A percentile compares a stretch with the other conserved stretches of the same genome.
phyloP scores from a whole-genome alignment of 2,113 vertebrate species.

The Suricata suricatta region DNA sequence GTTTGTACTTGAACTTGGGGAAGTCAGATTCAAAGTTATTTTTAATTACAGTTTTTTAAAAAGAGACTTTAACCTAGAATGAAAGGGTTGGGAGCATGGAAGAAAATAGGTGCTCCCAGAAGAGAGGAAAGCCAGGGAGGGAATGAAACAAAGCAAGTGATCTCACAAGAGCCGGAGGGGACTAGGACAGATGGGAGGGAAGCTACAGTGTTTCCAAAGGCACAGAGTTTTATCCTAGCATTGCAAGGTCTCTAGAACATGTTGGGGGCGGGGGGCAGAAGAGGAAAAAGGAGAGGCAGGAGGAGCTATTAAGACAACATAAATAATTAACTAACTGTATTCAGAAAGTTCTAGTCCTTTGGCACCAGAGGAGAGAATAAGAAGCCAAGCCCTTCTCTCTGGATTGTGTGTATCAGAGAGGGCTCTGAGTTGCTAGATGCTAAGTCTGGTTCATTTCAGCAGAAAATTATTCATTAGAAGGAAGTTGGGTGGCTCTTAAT shows the following conservation, averaged over 20 bases:
- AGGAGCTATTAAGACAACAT: background rate
- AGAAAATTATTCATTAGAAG: background rate
- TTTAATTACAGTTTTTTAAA: constrained; percentile 59
- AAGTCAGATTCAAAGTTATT: constrained; percentile 65
- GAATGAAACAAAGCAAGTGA: background rate
- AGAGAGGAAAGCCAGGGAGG: background rate
- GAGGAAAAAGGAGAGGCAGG: background rate
- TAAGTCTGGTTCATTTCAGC: background rate
- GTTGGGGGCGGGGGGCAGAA: background rate
- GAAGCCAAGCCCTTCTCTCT: background rate
- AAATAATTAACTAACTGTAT: background rate
- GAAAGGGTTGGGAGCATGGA: background rate
- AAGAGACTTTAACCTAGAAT: constrained; percentile 38
- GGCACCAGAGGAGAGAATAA: background rate
- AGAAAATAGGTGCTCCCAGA: background rate
- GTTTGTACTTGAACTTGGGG: constrained; percentile 53
- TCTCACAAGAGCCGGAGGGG: background rate
- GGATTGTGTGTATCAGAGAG: background rate
- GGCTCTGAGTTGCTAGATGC: background rate
- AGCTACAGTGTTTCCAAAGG: background rate
- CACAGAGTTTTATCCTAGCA: background rate
- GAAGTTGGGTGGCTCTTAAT: background rate
- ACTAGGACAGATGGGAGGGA: background rate
- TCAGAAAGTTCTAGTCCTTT: background rate
- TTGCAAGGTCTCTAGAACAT: background rate